These are phyloP conservation scores for Gonatopus flavifemur DNA, from an alignment of 1,140 invertebrate genomes.

Conservation along the genomic window DNA sequence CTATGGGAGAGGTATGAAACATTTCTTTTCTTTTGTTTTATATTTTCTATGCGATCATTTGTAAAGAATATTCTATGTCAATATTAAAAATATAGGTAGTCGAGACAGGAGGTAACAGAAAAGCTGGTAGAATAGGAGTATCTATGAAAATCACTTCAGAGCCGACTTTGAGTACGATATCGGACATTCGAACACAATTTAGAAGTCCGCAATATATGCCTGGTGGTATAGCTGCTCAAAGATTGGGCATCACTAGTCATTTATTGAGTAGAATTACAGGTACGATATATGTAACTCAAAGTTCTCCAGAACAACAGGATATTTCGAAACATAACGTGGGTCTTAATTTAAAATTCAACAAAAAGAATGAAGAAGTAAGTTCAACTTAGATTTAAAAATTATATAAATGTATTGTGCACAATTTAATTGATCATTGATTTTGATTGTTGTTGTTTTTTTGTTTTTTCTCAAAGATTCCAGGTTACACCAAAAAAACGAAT, in stretches of 20 bases:
- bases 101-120: conserved; percentile 47
- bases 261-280: conserved; percentile 84
- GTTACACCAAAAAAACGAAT: conserved; percentile 75
- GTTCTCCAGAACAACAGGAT: conserved; percentile 34
- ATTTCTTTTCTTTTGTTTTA: conserved; percentile 42
- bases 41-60: conserved; percentile 9
- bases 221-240: conserved; percentile 51
- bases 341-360: conserved; percentile 89
- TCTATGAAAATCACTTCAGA: conserved; percentile 55
- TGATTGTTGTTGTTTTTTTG: conserved; percentile 7
- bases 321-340: conserved; percentile 79
- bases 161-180: conserved; percentile 51
- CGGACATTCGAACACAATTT: conserved; percentile 19
- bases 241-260: conserved; percentile 66
- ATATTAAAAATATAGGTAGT: conserved; percentile 43
- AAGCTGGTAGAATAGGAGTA: conserved; percentile 62
- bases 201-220: conserved; percentile 40
- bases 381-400: conserved; percentile 6
- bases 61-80: conserved; percentile 11
- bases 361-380: conserved; percentile 69
- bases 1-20: conserved; percentile 67
- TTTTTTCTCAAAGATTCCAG: conserved; percentile 66
- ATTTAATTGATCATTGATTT: conserved; percentile 13
- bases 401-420: conserved; percentile 17
- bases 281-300: conserved; percentile 67